Conservation (phyloP, 2,113 vertebrate species). For the Ptychochromis oligacanthus region DNA sequence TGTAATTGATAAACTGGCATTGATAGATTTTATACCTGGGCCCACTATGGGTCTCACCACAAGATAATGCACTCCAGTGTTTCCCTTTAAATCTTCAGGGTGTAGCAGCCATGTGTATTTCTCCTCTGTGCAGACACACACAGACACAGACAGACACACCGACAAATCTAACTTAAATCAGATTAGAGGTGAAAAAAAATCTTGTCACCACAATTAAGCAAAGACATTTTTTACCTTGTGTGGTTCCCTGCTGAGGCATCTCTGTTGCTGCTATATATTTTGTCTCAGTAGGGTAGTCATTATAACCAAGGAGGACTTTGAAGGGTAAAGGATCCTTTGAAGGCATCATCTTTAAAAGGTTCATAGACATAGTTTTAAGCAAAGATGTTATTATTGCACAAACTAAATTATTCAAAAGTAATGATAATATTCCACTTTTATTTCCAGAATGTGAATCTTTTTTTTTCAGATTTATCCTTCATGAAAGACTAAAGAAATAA, state of each 20-base stretch:
- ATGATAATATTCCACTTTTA: not conserved
- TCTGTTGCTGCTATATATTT: conserved; percentile 77
- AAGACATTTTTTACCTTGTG: conserved; percentile 74
- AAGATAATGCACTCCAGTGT: conserved; percentile 85
- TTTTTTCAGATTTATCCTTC: not conserved
- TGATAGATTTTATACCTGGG: conserved; percentile 74
- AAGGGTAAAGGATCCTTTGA: conserved; percentile 78
- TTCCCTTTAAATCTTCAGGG: conserved; percentile 76
- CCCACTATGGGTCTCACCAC: conserved; percentile 79
- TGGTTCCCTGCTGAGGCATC: conserved; percentile 73
- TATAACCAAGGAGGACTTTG: conserved; percentile 83
- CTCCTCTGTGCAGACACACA: conserved; percentile 75
- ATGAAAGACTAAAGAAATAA: not conserved
- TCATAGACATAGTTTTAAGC: not conserved
- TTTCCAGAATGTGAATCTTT: not conserved
- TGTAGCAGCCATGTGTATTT: conserved; percentile 86
- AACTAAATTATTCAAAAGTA: not conserved
- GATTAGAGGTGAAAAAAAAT: not conserved
- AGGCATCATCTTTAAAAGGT: conserved; percentile 80
- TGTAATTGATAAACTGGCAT: conserved; percentile 79
- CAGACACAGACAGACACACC: not conserved
- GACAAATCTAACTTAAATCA: not conserved
- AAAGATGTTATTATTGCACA: not conserved
- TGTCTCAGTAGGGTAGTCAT: conserved; percentile 82
- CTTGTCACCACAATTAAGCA: not conserved